Conservation (phyloP, 2,797 vertebrate genomes). For the Emys orbicularis region DNA sequence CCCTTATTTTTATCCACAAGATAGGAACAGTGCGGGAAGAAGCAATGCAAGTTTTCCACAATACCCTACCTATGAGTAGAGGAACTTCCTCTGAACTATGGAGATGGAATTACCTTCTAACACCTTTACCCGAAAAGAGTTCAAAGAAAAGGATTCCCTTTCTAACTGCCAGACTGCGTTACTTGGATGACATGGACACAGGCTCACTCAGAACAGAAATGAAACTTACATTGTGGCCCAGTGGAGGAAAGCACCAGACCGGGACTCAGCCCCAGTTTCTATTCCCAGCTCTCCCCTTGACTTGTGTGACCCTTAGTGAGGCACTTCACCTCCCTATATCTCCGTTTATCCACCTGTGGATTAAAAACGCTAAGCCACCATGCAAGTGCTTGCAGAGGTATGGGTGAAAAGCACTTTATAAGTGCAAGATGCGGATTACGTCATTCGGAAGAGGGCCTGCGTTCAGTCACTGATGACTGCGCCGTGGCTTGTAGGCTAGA, state of each 20-base stretch:
- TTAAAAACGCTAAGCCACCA: neutral
- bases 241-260: rapidly evolving
- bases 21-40: neutral
- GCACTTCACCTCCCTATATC: neutral
- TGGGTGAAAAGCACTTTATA: too few species aligned
- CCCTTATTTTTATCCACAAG: neutral
- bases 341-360: neutral
- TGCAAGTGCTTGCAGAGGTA: neutral
- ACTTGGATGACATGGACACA: neutral
- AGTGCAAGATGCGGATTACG: too few species aligned
- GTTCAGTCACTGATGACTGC: neutral
- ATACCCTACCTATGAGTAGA: neutral
- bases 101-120: neutral
- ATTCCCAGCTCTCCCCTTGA: neutral
- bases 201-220: neutral
- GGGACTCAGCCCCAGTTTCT: neutral
- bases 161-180: neutral
- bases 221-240: neutral
- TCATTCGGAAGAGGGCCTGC: too few species aligned
- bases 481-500: neutral
- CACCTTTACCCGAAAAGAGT: neutral
- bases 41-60: neutral
- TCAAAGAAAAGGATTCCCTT: neutral
- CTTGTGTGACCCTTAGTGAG: neutral
- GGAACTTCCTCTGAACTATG: neutral